Percentiles rank a stretch among this genome's conserved stretches.
phyloP scores from a whole-genome alignment of 1,140 invertebrate species.

The Stratiolaelaps scimitus region DNA sequence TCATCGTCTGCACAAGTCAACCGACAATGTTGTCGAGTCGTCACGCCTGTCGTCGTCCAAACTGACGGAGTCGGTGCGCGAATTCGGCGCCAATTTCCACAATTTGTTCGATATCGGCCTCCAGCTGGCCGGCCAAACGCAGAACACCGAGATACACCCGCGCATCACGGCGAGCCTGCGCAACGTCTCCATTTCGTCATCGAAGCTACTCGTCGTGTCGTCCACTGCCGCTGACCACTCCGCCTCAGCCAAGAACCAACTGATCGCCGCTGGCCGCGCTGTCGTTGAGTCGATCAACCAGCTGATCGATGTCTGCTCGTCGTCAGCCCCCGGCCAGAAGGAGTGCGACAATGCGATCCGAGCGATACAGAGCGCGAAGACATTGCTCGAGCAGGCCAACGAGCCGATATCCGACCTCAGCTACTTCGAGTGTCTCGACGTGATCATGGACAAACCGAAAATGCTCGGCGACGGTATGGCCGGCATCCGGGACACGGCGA shows the following conservation, averaged over 20 bases:
- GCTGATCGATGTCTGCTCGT: slow-evolving; percentile 67
- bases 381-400: slow-evolving; percentile 67
- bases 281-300: slow-evolving; percentile 88
- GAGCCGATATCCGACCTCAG: slow-evolving; percentile 74
- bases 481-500: slow-evolving; percentile 81
- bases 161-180: slow-evolving; percentile 73
- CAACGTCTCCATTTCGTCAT: slow-evolving; percentile 71
- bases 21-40: slow-evolving; percentile 60
- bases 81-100: slow-evolving; percentile 62
- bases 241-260: slow-evolving; percentile 74
- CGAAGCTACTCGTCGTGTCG: slow-evolving; percentile 72
- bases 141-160: slow-evolving; percentile 54
- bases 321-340: slow-evolving; percentile 72
- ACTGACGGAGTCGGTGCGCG: slow-evolving; percentile 57
- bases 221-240: slow-evolving; percentile 72
- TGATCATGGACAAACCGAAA: slow-evolving; percentile 85
- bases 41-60: slow-evolving; percentile 52
- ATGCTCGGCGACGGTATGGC: slow-evolving; percentile 70
- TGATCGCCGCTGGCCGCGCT: slow-evolving; percentile 59
- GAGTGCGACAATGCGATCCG: slow-evolving; percentile 93
- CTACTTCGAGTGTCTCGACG: slow-evolving; percentile 88
- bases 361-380: slow-evolving; percentile 63
- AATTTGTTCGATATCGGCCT: slow-evolving; percentile 59
- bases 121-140: slow-evolving; percentile 66
- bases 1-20: slow-evolving; percentile 63